Evolutionary conservation across 2,888 invertebrate species (phyloP), one percentile per base, ranked within the genome.

Genomic region (Pandemis cinnamomeana): DNA sequence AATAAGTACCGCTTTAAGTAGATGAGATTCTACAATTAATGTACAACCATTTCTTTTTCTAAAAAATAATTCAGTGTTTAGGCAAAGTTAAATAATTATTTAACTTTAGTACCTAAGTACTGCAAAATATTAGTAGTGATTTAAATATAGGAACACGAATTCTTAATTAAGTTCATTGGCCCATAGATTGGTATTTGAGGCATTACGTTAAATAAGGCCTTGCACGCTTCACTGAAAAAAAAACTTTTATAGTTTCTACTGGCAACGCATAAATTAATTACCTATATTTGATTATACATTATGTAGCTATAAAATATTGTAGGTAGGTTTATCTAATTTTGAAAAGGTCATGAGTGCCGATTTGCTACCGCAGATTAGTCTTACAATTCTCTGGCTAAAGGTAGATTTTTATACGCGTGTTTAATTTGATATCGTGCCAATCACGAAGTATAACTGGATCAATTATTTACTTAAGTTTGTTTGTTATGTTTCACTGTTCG

Each of bases 71-170:
- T 53, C n/a, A 63, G 10, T 15, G 42, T 46, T 46, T 46, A 46
- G 20, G 20, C 44, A 63, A 42, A 46, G 27, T 2, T 27, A 27
- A 27, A 27, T 27, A 58, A 27, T 7, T 55, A 55, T 27, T 27
- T 27, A 27, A 58, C 27, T 71, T 20, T 72, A 11, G 27, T 46
- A 46, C 11, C 11, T 67, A 67, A 70, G 58, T 70, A 63, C 67
- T 67, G 63, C n/a, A 61, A 69, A 75, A 62, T 86, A 84, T 77
- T 78, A 82, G 82, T 83, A 20, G 4, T 36, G 27, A 36, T 80
- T 82, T 81, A 79, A 86, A 85, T 86, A 90, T 91, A 92, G 92
- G 92, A 92, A 92, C 92, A 86, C 84, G 86, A 84, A 84, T 80
- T 81, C 87, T 89, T 88, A 88, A 66, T 13, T 46, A 64, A 66